A percentile compares a stretch with the other conserved stretches of the same genome.
phyloP scores from a whole-genome alignment of 1,140 invertebrate genomes.

The Leptoteleia sp. region DNA sequence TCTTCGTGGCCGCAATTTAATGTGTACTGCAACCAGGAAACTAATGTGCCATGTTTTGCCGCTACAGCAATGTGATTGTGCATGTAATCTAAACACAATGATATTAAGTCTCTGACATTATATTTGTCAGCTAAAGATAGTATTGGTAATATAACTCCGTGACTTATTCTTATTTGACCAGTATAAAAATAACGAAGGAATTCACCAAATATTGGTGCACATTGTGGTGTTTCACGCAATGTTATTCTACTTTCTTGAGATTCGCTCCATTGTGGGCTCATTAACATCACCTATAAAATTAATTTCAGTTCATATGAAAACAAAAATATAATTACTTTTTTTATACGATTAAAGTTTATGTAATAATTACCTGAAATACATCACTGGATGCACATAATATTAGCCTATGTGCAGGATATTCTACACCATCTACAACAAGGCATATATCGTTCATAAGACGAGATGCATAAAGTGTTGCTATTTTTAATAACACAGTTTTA shows the following conservation, averaged over 20 bases:
- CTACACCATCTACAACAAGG: slow-evolving; percentile 88
- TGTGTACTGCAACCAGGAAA: slow-evolving; percentile 95
- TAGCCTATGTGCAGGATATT: slow-evolving; percentile 93
- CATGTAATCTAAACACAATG: slow-evolving; percentile 93
- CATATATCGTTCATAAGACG: slow-evolving; percentile 93
- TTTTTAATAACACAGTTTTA: slow-evolving; percentile 88
- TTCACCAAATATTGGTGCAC: slow-evolving; percentile 91
- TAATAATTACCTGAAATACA: slow-evolving; percentile 92
- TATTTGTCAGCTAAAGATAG: slow-evolving; percentile 96
- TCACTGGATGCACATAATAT: slow-evolving; percentile 97
- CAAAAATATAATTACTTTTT: too few species aligned
- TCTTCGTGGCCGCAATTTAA: slow-evolving; percentile 89
- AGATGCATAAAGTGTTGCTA: slow-evolving; percentile 90
- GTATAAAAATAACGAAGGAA: slow-evolving; percentile 96
- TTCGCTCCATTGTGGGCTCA: slow-evolving; percentile 96
- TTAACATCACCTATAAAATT: slow-evolving; percentile 90
- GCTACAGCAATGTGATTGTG: slow-evolving; percentile 91
- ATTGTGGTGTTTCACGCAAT: slow-evolving; percentile 92
- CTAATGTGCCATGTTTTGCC: slow-evolving; percentile 88
- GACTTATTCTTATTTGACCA: slow-evolving; percentile 91
- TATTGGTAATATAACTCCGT: slow-evolving; percentile 91
- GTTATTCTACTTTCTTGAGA: slow-evolving; percentile 91
- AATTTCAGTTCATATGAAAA: too few species aligned
- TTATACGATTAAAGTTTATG: too few species aligned
- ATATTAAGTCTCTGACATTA: slow-evolving; percentile 93